Evolutionary conservation across 2,113 vertebrate species (phyloP), one percentile per base, ranked within the genome.

Genomic region (Puntigrus tetrazona): DNA sequence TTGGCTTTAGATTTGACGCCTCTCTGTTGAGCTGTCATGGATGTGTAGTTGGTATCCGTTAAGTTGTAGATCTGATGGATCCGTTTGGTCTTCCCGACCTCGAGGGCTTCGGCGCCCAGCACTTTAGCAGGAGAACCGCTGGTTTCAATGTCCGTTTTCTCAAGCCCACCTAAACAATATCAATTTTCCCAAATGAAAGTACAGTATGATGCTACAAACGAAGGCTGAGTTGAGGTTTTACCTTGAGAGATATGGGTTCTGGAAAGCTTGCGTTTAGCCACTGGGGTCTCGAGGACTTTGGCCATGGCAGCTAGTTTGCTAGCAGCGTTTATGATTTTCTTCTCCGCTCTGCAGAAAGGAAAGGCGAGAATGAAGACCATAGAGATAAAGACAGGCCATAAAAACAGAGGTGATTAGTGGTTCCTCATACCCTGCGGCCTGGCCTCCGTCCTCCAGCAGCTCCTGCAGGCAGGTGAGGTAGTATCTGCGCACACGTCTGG

Each of bases 401-500:
- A 59, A 18, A 31, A 34, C 4, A 65, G 8, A 61, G 52, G 20
- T 50, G 0, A 45, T 22, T 7, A 7, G 69, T 14, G 52, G 1
- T 20, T 89, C 91, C 52, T 7, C 47, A 27, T 89, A 96, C 98
- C 96, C 95, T 52, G 96, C 93, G 0, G 92, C 91, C 72, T 93
- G 95, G 36, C 95, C 96, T 85, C 94, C 91, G 5, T 98, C 97
- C 89, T 95, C 91, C 85, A 99, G 92, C 76, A 99, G 94, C 7
- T 98, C 97, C 16, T 98, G 97, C 90, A 99, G 95, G 82, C 97
- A 99, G 10, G 93, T 96, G 90, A 98, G 93, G 25, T 97, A 99
- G 86, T 97, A 98, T 72, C 91, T 96, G 16, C 96, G 94, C 97
- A 99, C 98, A 92, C 94, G 96, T 11, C 96, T 93, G 67, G 97